These are phyloP conservation scores for Leptopilina drosophilae DNA, from an alignment of 2,888 invertebrate species.

Conservation along the genomic window DNA sequence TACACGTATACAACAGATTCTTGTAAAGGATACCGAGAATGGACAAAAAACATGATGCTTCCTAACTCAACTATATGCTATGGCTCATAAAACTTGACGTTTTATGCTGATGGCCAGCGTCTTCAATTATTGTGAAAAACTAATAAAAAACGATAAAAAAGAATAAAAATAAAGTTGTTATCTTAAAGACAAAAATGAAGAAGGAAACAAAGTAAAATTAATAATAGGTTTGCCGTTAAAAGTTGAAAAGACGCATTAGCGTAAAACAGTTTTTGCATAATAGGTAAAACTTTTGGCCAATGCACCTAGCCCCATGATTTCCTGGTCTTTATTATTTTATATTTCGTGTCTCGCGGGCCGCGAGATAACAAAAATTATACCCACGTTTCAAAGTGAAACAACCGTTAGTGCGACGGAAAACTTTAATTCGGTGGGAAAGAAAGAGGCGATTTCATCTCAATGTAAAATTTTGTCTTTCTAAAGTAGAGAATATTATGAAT, in stretches of 20 bases:
- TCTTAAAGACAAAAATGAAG: slow-evolving; percentile 1
- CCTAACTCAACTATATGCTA: slow-evolving; percentile 71
- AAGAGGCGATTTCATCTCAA: slow-evolving; percentile 50
- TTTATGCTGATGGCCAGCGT: slow-evolving; percentile 74
- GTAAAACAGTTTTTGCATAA: slow-evolving; percentile 73
- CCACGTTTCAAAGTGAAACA: slow-evolving; percentile 69
- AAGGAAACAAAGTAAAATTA: slow-evolving; percentile 37
- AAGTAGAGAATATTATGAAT: background rate
- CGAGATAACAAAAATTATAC: slow-evolving; percentile 72
- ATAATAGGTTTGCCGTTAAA: slow-evolving; percentile 67
- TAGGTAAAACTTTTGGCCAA: slow-evolving; percentile 66
- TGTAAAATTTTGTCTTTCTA: slow-evolving; percentile 24
- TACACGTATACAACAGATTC: slow-evolving; percentile 13
- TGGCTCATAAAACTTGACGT: slow-evolving; percentile 74
- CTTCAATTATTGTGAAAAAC: slow-evolving; percentile 67
- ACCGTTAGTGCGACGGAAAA: slow-evolving; percentile 69
- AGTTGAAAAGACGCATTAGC: slow-evolving; percentile 73
- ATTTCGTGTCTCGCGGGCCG: slow-evolving; percentile 63
- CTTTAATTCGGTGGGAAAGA: slow-evolving; percentile 57
- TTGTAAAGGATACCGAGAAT: background rate
- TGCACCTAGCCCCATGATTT: slow-evolving; percentile 51
- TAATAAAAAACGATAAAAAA: slow-evolving; percentile 52
- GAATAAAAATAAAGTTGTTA: background rate
- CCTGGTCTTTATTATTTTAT: slow-evolving; percentile 68
- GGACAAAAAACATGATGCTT: slow-evolving; percentile 60